These are phyloP conservation scores for Lepus americanus DNA, from an alignment of 2,113 vertebrate genomes.

Conservation along the genomic window DNA sequence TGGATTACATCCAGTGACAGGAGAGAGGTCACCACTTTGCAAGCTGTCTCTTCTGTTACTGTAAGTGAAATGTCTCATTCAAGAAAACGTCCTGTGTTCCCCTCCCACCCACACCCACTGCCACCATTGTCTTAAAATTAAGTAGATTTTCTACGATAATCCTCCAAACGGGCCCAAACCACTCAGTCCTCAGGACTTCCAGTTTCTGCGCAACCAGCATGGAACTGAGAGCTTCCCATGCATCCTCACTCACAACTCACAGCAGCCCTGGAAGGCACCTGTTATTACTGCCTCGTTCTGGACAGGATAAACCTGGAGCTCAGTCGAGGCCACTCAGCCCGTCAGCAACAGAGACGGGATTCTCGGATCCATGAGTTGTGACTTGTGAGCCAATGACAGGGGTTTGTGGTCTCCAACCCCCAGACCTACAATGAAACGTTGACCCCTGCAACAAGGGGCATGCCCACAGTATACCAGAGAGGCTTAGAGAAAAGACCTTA, in stretches of 20 bases:
- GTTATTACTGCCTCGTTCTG: background rate
- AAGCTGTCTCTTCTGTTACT: background rate
- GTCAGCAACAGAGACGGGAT: background rate
- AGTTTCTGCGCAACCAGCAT: background rate
- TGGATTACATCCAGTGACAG: background rate
- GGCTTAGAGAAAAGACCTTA: background rate
- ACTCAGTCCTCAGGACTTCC: background rate
- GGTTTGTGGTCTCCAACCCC: background rate
- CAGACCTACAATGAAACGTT: background rate
- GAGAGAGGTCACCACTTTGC: background rate
- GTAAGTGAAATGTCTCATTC: background rate
- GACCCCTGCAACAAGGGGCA: background rate
- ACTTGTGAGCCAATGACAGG: background rate
- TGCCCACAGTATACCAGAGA: background rate
- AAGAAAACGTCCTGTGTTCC: background rate
- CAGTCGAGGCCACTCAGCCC: background rate
- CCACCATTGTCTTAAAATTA: background rate
- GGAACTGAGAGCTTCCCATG: background rate
- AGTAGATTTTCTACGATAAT: background rate
- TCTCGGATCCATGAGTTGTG: background rate
- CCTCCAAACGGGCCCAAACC: background rate
- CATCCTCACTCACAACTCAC: background rate
- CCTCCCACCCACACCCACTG: background rate
- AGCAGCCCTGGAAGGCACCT: accelerated
- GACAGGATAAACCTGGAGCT: background rate